Evolutionary conservation across 2,797 vertebrate species (phyloP), one percentile per base, ranked within the genome.

Genomic region (Agapornis canus): DNA sequence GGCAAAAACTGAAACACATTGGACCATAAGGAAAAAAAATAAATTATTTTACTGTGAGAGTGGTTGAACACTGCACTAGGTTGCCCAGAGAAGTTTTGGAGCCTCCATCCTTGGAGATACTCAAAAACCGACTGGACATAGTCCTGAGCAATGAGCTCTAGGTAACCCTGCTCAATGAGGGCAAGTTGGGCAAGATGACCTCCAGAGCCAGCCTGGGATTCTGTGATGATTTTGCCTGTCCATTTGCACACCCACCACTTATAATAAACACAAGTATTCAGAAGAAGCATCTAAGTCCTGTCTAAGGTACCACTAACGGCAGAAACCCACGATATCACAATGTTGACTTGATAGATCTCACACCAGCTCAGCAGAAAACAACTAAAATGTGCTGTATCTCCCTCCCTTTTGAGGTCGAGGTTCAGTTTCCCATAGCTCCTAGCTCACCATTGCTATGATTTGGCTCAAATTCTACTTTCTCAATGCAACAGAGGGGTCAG

Each of bases 311-410:
- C 47, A 39, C 6, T 4, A n/a, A 15, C 6, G 14, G 43, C 47
- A 65, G 59, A 52, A 61, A 26, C 35, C 10, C 64, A 22, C 29
- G 4, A 1, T 2, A 29, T 45, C 76, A 23, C 48, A 17, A 42
- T 1, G 1, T 26, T 31, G 66, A 26, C 22, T 26, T 29, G 66
- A 29, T 25, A n/a, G 49, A 45, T 20, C 37, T 35, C 68, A 39
- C 3, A 14, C 20, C 54, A 68, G 64, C 59, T 37, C 68, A 29
- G 66, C 66, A 80, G 27, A 21, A 51, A 18, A 26, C 27, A 13
- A 19, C 19, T 29, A 22, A 11, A 35, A 32, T 0, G 0, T 12
- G 68, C 18, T 40, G 3, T 1, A 2, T 8, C 48, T 73, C 76
- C 9, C 43, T 64, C 71, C 12, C 43, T 64, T 32, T 7, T 6